Conservation (phyloP, 1,140 invertebrate genomes). For the Achroia grisella region DNA sequence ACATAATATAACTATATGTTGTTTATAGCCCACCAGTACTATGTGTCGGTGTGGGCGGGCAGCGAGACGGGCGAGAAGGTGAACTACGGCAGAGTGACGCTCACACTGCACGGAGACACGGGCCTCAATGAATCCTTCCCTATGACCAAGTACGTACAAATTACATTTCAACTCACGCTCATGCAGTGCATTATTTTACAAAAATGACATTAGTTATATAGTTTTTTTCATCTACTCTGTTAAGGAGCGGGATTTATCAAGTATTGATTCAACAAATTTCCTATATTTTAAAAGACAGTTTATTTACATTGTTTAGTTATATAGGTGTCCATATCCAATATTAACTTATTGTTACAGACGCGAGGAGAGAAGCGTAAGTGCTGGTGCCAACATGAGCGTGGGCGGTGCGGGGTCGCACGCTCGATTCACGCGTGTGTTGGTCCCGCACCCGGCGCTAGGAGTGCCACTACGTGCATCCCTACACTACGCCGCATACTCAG, state of each 20-base stretch:
- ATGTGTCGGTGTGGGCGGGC: constrained; percentile 86
- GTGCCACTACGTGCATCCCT: constrained; percentile 82
- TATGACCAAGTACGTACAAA: constrained; percentile 81
- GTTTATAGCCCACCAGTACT: constrained; percentile 87
- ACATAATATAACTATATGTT: too few relatives aligned
- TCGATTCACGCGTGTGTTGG: constrained; percentile 85
- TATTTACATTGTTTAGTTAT: too few relatives aligned
- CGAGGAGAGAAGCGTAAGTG: constrained; percentile 10
- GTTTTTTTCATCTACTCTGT: too few relatives aligned
- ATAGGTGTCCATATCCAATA: too few relatives aligned
- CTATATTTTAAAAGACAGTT: too few relatives aligned
- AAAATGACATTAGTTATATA: too few relatives aligned
- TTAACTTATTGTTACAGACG: constrained; percentile 19
- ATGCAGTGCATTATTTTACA: too few relatives aligned
- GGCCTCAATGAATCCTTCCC: constrained; percentile 91
- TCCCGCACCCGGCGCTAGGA: constrained; percentile 88
- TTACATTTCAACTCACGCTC: too few relatives aligned
- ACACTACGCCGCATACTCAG: constrained; percentile 91
- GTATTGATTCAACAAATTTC: too few relatives aligned
- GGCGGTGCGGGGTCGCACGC: constrained; percentile 71
- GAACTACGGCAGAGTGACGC: constrained; percentile 87
- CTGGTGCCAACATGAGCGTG: too few relatives aligned
- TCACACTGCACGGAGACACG: constrained; percentile 86
- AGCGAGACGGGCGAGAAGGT: constrained; percentile 79
- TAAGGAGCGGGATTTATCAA: too few relatives aligned